Conservation (phyloP, 2,888 invertebrate species). For the Eupithecia insigniata region DNA sequence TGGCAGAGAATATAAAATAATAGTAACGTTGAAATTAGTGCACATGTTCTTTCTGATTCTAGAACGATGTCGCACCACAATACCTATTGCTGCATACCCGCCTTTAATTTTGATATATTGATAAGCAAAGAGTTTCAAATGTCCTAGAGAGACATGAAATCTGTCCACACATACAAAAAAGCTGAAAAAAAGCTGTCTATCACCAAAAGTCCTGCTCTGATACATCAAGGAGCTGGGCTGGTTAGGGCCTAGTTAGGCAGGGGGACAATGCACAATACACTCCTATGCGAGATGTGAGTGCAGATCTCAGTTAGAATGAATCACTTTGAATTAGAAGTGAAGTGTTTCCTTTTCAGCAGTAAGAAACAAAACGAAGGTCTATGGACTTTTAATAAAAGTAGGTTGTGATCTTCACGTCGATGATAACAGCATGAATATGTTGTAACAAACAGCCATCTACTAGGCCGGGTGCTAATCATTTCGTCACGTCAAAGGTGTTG, state of each 20-base stretch:
- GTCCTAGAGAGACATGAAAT: too few species aligned
- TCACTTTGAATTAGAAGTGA: too few species aligned
- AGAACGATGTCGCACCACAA: background rate
- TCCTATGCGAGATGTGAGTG: too few species aligned
- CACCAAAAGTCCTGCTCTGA: too few species aligned
- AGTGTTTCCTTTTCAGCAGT: background rate
- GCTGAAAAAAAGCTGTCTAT: too few species aligned
- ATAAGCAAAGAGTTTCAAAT: too few species aligned
- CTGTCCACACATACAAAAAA: too few species aligned
- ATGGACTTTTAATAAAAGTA: background rate
- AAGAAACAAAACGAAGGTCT: background rate
- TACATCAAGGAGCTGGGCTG: too few species aligned
- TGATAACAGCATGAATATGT: conserved; percentile 5
- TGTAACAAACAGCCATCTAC: conserved; percentile 49
- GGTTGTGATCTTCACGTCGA: background rate
- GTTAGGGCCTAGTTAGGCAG: too few species aligned
- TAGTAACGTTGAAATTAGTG: background rate
- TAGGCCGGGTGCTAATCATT: conserved; percentile 65
- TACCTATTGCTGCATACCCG: background rate
- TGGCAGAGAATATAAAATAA: too few species aligned
- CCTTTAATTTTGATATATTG: background rate
- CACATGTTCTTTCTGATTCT: background rate
- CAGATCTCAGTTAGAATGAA: too few species aligned
- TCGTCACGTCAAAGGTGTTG: conserved; percentile 58
- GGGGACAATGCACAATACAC: too few species aligned